Percentiles rank a stretch among this genome's conserved stretches.
Evolutionary conservation across 2,888 invertebrate genomes (phyloP).

Genomic region (Thysanoteuthis rhombus): DNA sequence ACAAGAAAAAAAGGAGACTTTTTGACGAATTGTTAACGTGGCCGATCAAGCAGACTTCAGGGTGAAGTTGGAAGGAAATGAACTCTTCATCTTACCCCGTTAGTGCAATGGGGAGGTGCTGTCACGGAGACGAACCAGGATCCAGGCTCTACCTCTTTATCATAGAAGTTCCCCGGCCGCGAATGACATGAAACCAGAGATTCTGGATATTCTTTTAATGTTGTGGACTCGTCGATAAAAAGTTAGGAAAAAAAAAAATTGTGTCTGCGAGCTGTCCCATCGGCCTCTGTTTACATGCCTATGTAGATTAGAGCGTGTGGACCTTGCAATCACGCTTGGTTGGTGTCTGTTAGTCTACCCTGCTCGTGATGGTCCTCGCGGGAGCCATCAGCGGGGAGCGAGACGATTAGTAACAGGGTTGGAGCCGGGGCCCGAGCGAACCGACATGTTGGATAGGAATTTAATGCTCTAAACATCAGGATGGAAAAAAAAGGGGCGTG

Average conservation of each 20-base stretch:
- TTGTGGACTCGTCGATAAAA: background rate
- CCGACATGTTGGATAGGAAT: background rate
- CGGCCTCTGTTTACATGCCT: background rate
- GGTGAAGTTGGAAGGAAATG: no score
- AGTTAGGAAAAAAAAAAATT: background rate
- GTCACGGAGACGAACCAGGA: no score
- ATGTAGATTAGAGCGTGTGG: background rate
- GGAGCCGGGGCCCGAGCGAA: background rate
- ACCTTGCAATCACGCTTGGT: background rate
- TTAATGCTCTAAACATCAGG: background rate
- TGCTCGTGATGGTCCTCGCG: background rate
- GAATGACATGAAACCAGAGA: no score
- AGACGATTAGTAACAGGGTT: background rate
- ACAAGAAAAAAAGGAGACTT: no score
- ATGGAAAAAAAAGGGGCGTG: background rate
- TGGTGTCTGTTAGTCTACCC: constrained; percentile 12
- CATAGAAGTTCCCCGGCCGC: no score
- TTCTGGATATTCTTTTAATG: background rate
- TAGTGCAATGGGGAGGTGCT: no score
- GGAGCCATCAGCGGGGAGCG: background rate
- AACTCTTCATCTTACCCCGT: no score
- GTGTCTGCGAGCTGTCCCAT: background rate
- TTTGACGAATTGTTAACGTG: no score
- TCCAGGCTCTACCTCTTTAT: no score
- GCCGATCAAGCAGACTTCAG: no score